A percentile compares a stretch with the other conserved stretches of the same genome.
These are phyloP conservation scores for Automeris io DNA, from an alignment of 2,888 invertebrate species.

Conservation along the genomic window DNA sequence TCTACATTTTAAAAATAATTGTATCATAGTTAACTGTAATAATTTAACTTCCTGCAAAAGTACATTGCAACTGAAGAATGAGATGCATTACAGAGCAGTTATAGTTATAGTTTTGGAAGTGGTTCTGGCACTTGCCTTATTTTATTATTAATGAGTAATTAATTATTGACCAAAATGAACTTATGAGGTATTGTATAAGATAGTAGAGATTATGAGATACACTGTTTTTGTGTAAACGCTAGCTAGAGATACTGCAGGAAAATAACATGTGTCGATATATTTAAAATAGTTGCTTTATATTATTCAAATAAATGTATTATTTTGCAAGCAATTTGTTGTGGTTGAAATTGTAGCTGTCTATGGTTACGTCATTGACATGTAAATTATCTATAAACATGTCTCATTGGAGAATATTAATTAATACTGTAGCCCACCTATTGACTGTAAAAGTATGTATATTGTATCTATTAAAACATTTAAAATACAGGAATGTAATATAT, in stretches of 20 bases:
- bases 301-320: neutral
- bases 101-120: no score
- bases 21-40: no score
- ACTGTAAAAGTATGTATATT: neutral
- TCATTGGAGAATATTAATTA: neutral
- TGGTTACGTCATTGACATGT: no score
- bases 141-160: neutral
- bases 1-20: no score
- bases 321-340: neutral
- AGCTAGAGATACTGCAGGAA: constrained; percentile 1
- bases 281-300: constrained; percentile 1
- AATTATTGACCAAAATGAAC: constrained; percentile 51
- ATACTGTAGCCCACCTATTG: neutral
- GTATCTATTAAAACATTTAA: no score
- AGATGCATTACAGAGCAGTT: no score
- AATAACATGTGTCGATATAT: neutral
- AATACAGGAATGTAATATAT: neutral
- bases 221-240: constrained; percentile 4
- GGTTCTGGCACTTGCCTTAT: neutral
- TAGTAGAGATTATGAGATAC: constrained; percentile 19
- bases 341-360: no score
- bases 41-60: no score
- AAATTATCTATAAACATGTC: neutral
- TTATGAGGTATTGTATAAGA: constrained; percentile 47
- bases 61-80: no score